Conservation (phyloP, 2,888 invertebrate species). For the Liposcelis brunnea region DNA sequence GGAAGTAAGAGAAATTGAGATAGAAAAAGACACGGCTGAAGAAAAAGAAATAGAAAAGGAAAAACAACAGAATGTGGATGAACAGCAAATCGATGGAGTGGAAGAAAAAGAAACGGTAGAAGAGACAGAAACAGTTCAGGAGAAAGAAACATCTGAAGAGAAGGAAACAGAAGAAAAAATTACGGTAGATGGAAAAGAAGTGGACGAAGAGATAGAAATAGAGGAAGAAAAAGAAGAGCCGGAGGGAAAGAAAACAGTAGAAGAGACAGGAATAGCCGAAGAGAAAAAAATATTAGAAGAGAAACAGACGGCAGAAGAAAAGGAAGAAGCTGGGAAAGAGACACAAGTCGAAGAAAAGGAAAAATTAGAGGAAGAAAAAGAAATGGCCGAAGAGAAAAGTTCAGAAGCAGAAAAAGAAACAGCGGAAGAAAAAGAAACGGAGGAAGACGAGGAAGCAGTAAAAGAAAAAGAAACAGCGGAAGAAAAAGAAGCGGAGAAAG, state of each 20-base stretch:
- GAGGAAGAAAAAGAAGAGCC: too few species aligned
- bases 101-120: too few species aligned
- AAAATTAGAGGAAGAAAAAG: neutral
- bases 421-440: neutral
- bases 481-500: neutral
- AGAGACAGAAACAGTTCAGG: neutral
- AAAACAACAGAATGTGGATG: neutral
- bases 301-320: too few species aligned
- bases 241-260: too few species aligned
- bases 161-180: neutral
- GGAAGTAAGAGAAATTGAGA: neutral
- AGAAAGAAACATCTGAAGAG: neutral
- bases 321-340: too few species aligned
- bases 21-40: neutral
- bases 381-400: neutral
- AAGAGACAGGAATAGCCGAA: too few species aligned
- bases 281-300: too few species aligned
- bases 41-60: neutral
- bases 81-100: too few species aligned
- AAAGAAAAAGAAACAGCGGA: neutral
- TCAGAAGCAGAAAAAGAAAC: neutral
- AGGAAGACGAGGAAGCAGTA: neutral
- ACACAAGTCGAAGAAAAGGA: neutral
- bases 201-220: constrained; percentile 1
- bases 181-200: neutral